Base-by-base conservation (phyloP, 2,797 vertebrate species). In the Salarias fasciatus region DNA sequence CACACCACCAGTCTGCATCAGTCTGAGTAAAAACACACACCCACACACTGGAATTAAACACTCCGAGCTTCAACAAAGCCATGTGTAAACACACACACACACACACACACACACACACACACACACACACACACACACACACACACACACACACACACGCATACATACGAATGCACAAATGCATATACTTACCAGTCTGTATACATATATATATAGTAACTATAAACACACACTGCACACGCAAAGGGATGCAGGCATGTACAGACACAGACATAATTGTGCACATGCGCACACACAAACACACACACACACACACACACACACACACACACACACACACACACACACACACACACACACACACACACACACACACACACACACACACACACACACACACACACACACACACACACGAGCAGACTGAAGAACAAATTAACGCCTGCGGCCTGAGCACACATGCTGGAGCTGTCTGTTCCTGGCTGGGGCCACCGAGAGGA, bases 1-100 rank as follows among this genome's bases (percentile, higher is more conserved):
- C 81, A 89, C 85, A 84, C 77, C 63, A 84, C 86, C 86, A 85
- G 47, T 57, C 85, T 82, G 79, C 85, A 87, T 75, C 85, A 72
- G 78, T 60, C 59, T 55, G 67, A 84, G 63, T 37, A 75, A 76
- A 86, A 77, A 38, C 8, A 85, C 78, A 77, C 78, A 77, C 80
- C 54, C 85, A 84, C 88, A 88, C 77, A 1, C 58, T 64, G 57
- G 69, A 79, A 81, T 84, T 76, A 85, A 35, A 77, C 72, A 72
- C 69, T 66, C 58, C 45, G 78, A 62, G 74, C 76, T 79, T 66
- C 30, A 77, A 88, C 71, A 72, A 84, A 84, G 58, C 64, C 61
- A 46, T 64, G 61, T 61, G 51, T 58, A 76, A 75, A 77, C 62
- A 79, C 37, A 75, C 67, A 64, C 12, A 52, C 55, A 45, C 24